Conservation (phyloP, 1,140 invertebrate genomes). For the Lordiphosa collinella region DNA sequence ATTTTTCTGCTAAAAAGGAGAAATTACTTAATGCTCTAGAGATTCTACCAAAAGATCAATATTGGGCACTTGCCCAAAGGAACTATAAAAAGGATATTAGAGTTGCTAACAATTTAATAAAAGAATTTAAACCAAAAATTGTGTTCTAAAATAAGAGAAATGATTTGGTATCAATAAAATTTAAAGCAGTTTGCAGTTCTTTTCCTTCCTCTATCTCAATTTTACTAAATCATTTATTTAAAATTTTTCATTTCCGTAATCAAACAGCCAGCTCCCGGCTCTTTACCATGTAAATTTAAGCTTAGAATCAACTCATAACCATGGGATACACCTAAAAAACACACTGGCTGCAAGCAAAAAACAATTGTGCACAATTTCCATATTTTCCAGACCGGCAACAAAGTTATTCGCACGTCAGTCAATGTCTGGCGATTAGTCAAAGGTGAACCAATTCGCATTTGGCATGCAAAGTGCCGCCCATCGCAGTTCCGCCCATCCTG, state of each 20-base stretch:
- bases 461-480: slow-evolving; percentile 8
- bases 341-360: background rate
- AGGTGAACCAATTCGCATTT: slow-evolving; percentile 2
- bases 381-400: background rate
- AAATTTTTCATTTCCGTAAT: background rate
- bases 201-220: background rate
- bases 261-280: slow-evolving; percentile 3
- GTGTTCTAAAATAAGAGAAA: too few relatives aligned
- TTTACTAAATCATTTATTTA: slow-evolving; percentile 35
- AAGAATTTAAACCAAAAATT: too few relatives aligned
- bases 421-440: slow-evolving; percentile 9
- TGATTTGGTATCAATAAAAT: too few relatives aligned
- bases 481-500: too few relatives aligned
- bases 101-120: too few relatives aligned
- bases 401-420: background rate
- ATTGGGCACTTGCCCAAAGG: too few relatives aligned
- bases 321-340: background rate
- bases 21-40: too few relatives aligned
- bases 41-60: too few relatives aligned
- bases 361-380: slow-evolving; percentile 10
- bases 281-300: slow-evolving; percentile 7
- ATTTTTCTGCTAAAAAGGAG: too few relatives aligned
- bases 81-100: too few relatives aligned
- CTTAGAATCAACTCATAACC: background rate
- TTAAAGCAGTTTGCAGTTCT: too few relatives aligned